Percentiles rank a stretch among this genome's conserved stretches.
Conservation (phyloP, 2,888 invertebrate species). For the Macrophya alboannulata region DNA sequence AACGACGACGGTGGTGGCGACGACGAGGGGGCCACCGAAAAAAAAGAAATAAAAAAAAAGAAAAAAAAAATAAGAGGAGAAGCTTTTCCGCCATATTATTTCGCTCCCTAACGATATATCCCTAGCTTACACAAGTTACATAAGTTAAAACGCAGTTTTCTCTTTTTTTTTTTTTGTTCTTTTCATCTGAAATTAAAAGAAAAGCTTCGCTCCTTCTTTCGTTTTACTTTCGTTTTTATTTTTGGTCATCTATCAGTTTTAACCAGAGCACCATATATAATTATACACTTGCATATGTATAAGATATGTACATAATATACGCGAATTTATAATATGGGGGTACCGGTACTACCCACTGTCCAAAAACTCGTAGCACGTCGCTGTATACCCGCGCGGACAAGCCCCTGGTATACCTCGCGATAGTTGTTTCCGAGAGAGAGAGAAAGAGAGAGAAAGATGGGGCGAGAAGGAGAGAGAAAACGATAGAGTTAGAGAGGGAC, state of each 20-base stretch:
- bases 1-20: slow-evolving; percentile 51
- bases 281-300: background rate
- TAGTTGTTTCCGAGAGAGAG: slow-evolving; percentile 49
- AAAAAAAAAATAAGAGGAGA: too few relatives aligned
- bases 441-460: slow-evolving; percentile 48
- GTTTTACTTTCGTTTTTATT: background rate
- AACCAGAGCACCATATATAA: background rate
- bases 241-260: background rate
- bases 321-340: background rate
- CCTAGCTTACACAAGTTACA: background rate
- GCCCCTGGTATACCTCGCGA: slow-evolving; percentile 34
- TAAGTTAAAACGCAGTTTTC: background rate
- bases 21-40: slow-evolving; percentile 57
- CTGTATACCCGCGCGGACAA: slow-evolving; percentile 45
- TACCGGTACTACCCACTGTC: background rate
- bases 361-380: slow-evolving; percentile 43
- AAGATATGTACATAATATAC: too few relatives aligned
- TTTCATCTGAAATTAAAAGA: background rate
- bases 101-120: background rate
- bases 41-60: too few relatives aligned
- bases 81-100: background rate
- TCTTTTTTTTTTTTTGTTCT: background rate
- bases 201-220: background rate
- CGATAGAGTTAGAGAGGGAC: slow-evolving; percentile 60
- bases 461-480: slow-evolving; percentile 51